phyloP scores from a whole-genome alignment of 2,888 invertebrate species.

The Rhagium mordax region DNA sequence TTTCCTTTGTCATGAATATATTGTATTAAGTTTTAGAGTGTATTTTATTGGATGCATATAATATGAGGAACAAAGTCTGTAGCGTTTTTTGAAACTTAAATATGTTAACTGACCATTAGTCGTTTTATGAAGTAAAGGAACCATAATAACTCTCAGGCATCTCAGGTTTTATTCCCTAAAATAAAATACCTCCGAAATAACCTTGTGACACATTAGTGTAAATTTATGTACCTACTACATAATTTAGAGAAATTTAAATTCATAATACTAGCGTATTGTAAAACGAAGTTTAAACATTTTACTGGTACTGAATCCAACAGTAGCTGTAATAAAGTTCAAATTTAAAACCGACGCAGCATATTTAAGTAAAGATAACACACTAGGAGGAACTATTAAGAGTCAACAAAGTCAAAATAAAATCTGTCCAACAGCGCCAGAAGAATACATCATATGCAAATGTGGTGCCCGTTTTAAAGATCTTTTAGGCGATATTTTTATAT shows the following conservation, averaged over 20 bases:
- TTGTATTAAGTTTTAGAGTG: too few species aligned
- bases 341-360: constrained; percentile 30
- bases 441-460: constrained; percentile 49
- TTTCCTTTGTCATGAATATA: too few species aligned
- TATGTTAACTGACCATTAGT: too few species aligned
- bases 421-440: constrained; percentile 41
- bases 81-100: too few species aligned
- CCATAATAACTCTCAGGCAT: neutral
- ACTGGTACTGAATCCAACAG: constrained; percentile 22
- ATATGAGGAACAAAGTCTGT: too few species aligned
- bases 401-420: constrained; percentile 50
- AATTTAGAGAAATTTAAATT: constrained; percentile 15
- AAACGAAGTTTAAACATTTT: neutral
- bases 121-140: neutral
- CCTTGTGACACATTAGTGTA: neutral
- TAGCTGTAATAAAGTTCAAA: constrained; percentile 37
- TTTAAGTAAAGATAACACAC: constrained; percentile 44
- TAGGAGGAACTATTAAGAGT: constrained; percentile 47
- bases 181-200: neutral
- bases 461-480: constrained; percentile 20
- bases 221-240: constrained; percentile 15
- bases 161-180: neutral
- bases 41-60: too few species aligned
- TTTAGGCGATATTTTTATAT: constrained; percentile 4
- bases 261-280: neutral